Evolutionary conservation across 2,888 invertebrate species (phyloP).

Genomic region (Formica aserva): DNA sequence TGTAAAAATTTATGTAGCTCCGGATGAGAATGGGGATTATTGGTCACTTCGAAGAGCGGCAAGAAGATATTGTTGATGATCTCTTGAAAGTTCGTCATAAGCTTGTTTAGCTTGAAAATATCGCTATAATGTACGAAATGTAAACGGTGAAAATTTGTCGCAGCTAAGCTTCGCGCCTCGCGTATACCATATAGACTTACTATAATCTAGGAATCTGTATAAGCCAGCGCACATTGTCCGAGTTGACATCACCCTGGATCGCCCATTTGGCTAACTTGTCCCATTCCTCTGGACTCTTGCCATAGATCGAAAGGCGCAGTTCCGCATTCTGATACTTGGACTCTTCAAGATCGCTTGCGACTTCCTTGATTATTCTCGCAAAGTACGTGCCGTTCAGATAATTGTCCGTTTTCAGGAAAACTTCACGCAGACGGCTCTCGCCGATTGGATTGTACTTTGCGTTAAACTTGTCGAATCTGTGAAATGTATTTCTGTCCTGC

Average conservation of each 20-base stretch:
- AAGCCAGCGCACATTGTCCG: constrained; percentile 98
- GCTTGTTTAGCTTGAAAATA: constrained; percentile 97
- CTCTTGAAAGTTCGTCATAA: constrained; percentile 98
- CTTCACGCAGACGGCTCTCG: constrained; percentile 97
- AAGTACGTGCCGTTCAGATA: constrained; percentile 98
- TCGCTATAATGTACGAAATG: constrained; percentile 89
- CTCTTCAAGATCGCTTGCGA: constrained; percentile 97
- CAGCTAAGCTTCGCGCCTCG: neutral
- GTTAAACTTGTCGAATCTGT: constrained; percentile 99
- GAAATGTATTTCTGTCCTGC: constrained; percentile 98
- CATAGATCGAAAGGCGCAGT: constrained; percentile 97
- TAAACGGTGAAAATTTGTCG: neutral
- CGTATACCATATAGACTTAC: constrained; percentile 88
- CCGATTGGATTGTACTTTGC: constrained; percentile 99
- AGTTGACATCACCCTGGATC: constrained; percentile 96
- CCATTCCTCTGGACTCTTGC: constrained; percentile 97
- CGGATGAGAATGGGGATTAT: constrained; percentile 95
- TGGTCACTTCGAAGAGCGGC: constrained; percentile 98
- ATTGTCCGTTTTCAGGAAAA: constrained; percentile 99
- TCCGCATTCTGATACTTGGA: constrained; percentile 99
- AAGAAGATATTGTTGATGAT: constrained; percentile 97
- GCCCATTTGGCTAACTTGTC: constrained; percentile 99
- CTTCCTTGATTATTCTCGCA: constrained; percentile 99
- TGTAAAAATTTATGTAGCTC: constrained; percentile 95
- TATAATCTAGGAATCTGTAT: constrained; percentile 99